Percentiles rank a stretch among this genome's conserved stretches.
These are phyloP conservation scores for Loripinus fragilis DNA, from an alignment of 2,888 invertebrate species.

Conservation along the genomic window DNA sequence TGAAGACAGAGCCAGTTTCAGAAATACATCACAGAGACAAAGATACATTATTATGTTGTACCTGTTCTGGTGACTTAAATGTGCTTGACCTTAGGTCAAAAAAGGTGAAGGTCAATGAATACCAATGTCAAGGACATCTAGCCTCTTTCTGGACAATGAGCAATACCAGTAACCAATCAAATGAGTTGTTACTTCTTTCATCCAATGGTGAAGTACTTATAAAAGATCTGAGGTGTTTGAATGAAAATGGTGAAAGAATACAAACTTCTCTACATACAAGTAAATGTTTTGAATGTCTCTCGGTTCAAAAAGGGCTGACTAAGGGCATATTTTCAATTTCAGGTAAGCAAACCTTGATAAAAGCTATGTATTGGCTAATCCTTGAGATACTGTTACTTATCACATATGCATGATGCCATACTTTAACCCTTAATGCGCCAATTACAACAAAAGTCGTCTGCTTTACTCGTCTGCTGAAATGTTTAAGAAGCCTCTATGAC, in stretches of 20 bases:
- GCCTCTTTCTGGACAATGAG: slow-evolving; percentile 51
- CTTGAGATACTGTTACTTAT: too few species aligned
- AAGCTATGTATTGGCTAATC: too few species aligned
- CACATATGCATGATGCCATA: too few species aligned
- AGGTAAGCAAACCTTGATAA: slow-evolving; percentile 38
- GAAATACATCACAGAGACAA: slow-evolving; percentile 18
- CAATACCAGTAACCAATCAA: slow-evolving; percentile 42
- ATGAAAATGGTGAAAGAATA: slow-evolving; percentile 15
- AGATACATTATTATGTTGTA: slow-evolving; percentile 30
- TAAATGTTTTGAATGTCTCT: slow-evolving; percentile 21
- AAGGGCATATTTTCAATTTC: slow-evolving; percentile 36
- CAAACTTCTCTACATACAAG: slow-evolving; percentile 10
- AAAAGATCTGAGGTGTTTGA: slow-evolving; percentile 30
- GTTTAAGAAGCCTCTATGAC: too few species aligned
- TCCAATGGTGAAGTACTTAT: slow-evolving; percentile 41
- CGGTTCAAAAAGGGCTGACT: slow-evolving; percentile 27
- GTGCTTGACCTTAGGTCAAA: slow-evolving; percentile 44
- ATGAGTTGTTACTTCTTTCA: slow-evolving; percentile 48
- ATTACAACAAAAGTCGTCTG: too few species aligned
- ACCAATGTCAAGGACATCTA: slow-evolving; percentile 16
- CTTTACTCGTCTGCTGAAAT: too few species aligned
- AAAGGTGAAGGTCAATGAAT: slow-evolving; percentile 4
- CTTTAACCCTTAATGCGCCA: too few species aligned
- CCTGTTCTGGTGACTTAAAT: slow-evolving; percentile 36
- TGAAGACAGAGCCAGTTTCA: slow-evolving; percentile 22